Base-by-base conservation (phyloP, 2,113 vertebrate species). In the Sapajus apella region DNA sequence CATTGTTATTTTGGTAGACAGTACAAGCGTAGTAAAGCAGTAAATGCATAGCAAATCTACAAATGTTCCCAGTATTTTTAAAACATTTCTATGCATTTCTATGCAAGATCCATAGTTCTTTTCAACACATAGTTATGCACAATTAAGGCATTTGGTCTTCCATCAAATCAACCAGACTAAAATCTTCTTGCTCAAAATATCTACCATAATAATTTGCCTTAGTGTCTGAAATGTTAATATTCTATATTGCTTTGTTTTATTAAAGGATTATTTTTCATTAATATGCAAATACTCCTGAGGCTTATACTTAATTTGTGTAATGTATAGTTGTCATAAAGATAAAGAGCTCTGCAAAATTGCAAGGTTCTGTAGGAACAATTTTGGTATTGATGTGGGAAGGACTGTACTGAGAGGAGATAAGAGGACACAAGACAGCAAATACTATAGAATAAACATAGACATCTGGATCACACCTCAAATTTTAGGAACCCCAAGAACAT, bases 141-240 rank as follows among this genome's bases (percentile, higher is more conserved):
- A 93, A 93, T 95, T 94, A 95, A 58, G 14, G 64, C 91, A 30
- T 45, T 18, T 88, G 91, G 88, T 88, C 64, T 90, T 87, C 50
- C 91, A 81, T 27, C 91, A 92, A 87, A 64, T 76, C 72, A 96
- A 64, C 50, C 17, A 84, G 27, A 58, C 58, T 94, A 25, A 93
- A 96, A 81, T 16, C 4, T 14, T 81, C n/a, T 72, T 72, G 30
- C 37, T 75, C 5, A 70, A 50, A 91, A 61, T 64, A 35, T 70
- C 50, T 73, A 50, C 35, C 50, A 77, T 70, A 70, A 21, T 37
- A 68, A 76, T 14, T 66, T 72, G 17, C 43, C 43, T 55, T 81
- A 30, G 18, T 86, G 13, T 76, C 16, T 86, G 80, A 64, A 87
- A 76, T 94, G 90, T 79, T 72, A 72, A 61, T 76, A 50, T 55